Percentiles rank a stretch among this genome's conserved stretches.
Conservation (phyloP, 2,113 vertebrate genomes). For the Gorsachius goisagi region DNA sequence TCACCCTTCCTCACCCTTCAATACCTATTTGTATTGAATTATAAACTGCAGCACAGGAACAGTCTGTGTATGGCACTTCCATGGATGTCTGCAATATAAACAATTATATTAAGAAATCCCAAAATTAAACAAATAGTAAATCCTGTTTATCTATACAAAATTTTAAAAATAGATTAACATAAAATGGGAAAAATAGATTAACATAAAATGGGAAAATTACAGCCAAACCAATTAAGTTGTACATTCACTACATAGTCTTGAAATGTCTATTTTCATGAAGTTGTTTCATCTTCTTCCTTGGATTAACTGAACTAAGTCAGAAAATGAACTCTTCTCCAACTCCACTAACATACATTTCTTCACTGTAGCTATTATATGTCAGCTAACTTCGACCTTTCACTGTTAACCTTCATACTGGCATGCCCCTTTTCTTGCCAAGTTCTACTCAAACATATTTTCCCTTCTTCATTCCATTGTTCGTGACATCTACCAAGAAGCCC, state of each 20-base stretch:
- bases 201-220: neutral
- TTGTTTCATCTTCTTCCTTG: neutral
- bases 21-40: neutral
- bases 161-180: neutral
- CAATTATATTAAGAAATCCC: neutral
- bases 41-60: neutral
- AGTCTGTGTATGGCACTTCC: neutral
- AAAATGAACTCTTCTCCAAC: neutral
- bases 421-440: too few relatives aligned
- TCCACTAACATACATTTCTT: neutral
- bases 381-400: neutral
- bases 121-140: neutral
- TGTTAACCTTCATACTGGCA: neutral
- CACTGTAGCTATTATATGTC: neutral
- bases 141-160: neutral
- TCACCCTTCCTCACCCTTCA: neutral
- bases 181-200: neutral
- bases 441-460: neutral
- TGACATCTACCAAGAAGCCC: neutral
- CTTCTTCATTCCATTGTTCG: neutral
- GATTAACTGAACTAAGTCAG: neutral
- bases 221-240: neutral
- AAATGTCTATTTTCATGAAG: neutral
- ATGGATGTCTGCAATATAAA: neutral
- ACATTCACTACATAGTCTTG: neutral